phyloP scores from a whole-genome alignment of 2,113 vertebrate species.

The Ia io region DNA sequence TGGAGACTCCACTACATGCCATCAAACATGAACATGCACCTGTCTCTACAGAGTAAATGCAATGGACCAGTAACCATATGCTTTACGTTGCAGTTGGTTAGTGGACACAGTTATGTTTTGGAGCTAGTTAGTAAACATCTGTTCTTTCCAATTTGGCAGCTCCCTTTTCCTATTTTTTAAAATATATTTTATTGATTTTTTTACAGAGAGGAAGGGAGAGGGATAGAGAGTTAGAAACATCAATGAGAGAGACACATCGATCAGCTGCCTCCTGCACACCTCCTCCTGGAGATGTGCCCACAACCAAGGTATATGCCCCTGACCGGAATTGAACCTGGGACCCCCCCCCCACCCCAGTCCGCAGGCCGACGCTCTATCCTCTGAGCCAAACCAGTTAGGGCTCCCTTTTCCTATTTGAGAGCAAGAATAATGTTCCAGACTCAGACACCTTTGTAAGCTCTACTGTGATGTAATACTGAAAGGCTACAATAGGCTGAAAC shows the following conservation, averaged over 20 bases:
- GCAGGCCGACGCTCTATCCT: too few species aligned
- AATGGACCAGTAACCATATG: too few species aligned
- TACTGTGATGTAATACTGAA: not conserved
- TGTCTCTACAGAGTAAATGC: not conserved
- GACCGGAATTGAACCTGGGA: too few species aligned
- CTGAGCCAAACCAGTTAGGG: too few species aligned
- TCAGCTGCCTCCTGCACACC: too few species aligned
- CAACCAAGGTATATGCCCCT: too few species aligned
- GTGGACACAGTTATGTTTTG: not conserved
- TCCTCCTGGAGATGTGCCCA: too few species aligned
- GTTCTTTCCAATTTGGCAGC: not conserved
- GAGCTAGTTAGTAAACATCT: not conserved
- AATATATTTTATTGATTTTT: too few species aligned
- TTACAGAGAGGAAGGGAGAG: too few species aligned
- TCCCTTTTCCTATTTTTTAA: not conserved
- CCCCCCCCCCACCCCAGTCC: too few species aligned
- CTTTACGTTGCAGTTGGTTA: not conserved
- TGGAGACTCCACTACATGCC: not conserved
- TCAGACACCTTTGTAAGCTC: not conserved
- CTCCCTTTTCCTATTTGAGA: not conserved
- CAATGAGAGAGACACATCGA: too few species aligned
- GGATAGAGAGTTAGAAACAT: too few species aligned
- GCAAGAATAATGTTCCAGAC: not conserved
- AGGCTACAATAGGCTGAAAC: not conserved
- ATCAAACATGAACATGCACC: not conserved